Conservation (phyloP, 2,113 vertebrate species). For the Strix aluco region DNA sequence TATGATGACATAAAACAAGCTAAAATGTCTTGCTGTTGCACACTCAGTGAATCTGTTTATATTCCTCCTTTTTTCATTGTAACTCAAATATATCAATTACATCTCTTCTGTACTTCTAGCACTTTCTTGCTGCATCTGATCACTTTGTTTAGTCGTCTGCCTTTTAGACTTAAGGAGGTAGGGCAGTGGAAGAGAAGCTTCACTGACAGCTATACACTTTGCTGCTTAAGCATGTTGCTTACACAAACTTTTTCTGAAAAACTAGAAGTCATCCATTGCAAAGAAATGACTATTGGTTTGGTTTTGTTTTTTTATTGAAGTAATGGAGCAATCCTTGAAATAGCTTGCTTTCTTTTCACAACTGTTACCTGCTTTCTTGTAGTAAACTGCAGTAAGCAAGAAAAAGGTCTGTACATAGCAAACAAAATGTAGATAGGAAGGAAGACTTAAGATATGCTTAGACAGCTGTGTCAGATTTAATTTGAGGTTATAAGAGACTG, state of each 20-base stretch:
- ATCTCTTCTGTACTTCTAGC: background rate
- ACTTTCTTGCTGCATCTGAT: background rate
- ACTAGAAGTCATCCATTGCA: background rate
- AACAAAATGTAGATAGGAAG: background rate
- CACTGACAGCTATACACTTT: background rate
- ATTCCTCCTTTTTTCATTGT: background rate
- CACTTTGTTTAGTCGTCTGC: background rate
- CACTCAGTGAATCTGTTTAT: background rate
- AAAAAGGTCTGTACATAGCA: background rate
- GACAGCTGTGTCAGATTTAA: background rate
- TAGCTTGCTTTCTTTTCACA: background rate
- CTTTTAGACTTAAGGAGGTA: background rate
- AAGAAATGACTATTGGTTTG: background rate
- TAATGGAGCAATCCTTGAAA: background rate
- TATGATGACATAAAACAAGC: background rate
- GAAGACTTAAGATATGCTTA: background rate
- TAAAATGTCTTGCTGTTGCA: background rate
- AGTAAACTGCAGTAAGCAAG: background rate
- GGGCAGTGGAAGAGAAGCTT: background rate
- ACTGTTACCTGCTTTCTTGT: background rate
- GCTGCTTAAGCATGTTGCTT: background rate
- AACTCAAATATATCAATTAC: background rate
- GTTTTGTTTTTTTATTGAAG: background rate
- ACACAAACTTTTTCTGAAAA: background rate
- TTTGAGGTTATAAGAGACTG: background rate